These are phyloP conservation scores for Idaea dimidiata DNA, from an alignment of 2,888 invertebrate species.

Conservation along the genomic window DNA sequence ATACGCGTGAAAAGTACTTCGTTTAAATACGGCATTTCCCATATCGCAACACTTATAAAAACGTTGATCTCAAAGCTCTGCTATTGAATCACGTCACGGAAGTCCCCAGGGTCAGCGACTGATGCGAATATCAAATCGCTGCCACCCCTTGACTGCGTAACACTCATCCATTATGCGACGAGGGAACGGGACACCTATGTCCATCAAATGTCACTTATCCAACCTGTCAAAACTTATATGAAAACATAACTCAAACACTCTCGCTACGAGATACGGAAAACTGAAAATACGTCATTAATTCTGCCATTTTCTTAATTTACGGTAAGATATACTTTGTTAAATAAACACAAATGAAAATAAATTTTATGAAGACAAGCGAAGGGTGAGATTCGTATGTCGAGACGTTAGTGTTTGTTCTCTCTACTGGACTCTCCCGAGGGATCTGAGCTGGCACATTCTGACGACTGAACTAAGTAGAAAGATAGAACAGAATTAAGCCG, in stretches of 20 bases:
- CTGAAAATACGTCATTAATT: conserved; percentile 67
- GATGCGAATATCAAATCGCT: conserved; percentile 77
- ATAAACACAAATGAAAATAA: conserved; percentile 47
- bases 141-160: conserved; percentile 72
- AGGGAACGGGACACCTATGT: conserved; percentile 57
- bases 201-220: conserved; percentile 52
- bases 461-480: conserved; percentile 81
- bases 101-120: conserved; percentile 63
- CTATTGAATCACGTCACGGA: conserved; percentile 65
- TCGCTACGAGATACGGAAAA: conserved; percentile 38
- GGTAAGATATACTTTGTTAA: conserved; percentile 46
- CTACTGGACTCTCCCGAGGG: conserved; percentile 75
- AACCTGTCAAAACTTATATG: conserved; percentile 26
- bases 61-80: conserved; percentile 54
- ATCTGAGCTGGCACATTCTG: conserved; percentile 79
- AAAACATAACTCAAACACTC: conserved; percentile 28
- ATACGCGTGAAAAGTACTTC: not conserved
- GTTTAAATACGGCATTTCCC: conserved; percentile 34
- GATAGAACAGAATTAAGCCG: conserved; percentile 81
- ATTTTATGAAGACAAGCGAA: conserved; percentile 47
- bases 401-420: conserved; percentile 60
- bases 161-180: conserved; percentile 67
- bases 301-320: conserved; percentile 64
- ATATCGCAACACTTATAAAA: conserved; percentile 54
- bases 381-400: conserved; percentile 63